Percentiles rank a stretch among this genome's conserved stretches.
phyloP scores from a whole-genome alignment of 2,113 vertebrate genomes.

The Chascanopsetta lugubris region DNA sequence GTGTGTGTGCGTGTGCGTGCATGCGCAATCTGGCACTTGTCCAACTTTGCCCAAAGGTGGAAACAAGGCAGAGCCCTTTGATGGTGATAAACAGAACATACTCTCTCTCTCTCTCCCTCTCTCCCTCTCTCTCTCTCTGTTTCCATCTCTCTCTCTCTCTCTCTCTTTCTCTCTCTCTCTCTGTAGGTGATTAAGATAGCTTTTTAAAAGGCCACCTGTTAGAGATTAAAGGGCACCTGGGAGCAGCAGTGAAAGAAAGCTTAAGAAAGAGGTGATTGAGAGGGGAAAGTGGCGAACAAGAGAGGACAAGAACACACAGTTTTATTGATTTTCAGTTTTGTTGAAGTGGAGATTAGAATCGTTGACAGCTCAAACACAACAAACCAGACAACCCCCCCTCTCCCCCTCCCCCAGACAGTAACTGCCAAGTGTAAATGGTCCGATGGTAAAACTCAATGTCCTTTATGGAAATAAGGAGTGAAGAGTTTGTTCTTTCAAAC shows the following conservation, averaged over 20 bases:
- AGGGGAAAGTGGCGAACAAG: constrained; percentile 35
- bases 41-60: constrained; percentile 65
- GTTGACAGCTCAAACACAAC: constrained; percentile 11
- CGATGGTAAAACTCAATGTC: neutral
- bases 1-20: constrained; percentile 43
- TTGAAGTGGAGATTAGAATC: constrained; percentile 29
- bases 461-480: neutral
- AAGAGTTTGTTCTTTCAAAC: no score
- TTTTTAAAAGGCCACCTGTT: constrained; percentile 85
- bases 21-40: constrained; percentile 67
- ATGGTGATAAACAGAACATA: constrained; percentile 48
- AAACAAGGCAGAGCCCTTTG: constrained; percentile 64
- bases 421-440: neutral
- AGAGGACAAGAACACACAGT: constrained; percentile 10
- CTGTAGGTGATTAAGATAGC: constrained; percentile 76
- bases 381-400: constrained; percentile 3
- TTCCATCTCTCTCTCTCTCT: constrained; percentile 38
- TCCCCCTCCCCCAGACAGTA: no score
- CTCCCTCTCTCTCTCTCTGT: neutral
- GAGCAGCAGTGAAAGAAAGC: constrained; percentile 59
- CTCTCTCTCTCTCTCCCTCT: constrained; percentile 1
- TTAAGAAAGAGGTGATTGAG: constrained; percentile 24
- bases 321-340: constrained; percentile 28
- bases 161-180: constrained; percentile 26
- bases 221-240: constrained; percentile 83